Evolutionary conservation across 1,140 invertebrate species (phyloP).

Genomic region (Rhizoglyphus robini): DNA sequence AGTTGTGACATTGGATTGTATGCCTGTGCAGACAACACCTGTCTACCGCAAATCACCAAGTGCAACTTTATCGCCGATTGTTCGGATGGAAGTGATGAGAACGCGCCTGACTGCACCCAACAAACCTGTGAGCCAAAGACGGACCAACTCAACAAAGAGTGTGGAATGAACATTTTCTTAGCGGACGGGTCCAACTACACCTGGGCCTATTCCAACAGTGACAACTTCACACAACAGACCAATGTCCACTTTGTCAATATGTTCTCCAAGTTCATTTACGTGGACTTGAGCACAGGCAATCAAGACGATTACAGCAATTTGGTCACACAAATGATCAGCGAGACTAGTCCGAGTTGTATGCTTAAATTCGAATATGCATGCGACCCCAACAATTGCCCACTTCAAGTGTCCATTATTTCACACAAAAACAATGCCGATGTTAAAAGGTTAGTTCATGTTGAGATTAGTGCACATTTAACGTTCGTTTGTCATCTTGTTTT

Average conservation of each 20-base stretch:
- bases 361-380: background rate
- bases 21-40: background rate
- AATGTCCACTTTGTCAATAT: background rate
- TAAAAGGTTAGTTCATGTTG: background rate
- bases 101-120: conserved; percentile 31
- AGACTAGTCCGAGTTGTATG: background rate
- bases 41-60: conserved; percentile 24
- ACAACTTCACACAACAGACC: background rate
- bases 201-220: background rate
- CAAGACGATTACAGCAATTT: background rate
- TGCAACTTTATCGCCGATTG: conserved; percentile 82
- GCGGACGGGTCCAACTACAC: background rate
- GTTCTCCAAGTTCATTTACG: background rate
- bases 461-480: too few relatives aligned
- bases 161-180: background rate
- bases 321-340: background rate
- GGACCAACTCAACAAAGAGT: background rate
- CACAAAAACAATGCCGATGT: background rate
- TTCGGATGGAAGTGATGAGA: conserved; percentile 67
- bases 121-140: background rate
- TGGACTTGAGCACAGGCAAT: background rate
- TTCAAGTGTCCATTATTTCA: background rate
- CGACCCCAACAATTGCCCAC: background rate
- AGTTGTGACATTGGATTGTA: conserved; percentile 27
- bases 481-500: too few relatives aligned